phyloP scores from a whole-genome alignment of 1,140 invertebrate species.

The Habropoda laboriosa region DNA sequence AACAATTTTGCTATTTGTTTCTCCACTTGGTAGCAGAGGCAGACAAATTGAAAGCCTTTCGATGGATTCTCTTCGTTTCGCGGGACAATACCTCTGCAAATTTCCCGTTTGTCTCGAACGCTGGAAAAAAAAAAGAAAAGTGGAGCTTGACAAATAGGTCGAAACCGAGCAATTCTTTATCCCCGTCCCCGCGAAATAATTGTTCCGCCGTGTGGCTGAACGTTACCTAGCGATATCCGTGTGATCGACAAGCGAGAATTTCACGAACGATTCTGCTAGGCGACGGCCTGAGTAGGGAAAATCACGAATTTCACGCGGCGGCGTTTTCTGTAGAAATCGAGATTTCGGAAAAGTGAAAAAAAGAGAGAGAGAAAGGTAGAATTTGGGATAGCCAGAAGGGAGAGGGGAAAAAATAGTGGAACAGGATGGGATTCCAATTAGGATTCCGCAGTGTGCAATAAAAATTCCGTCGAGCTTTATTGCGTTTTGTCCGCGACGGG shows the following conservation, averaged over 20 bases:
- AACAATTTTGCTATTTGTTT: too few species aligned
- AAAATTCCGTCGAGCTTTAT: conserved; percentile 57
- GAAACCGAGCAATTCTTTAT: background rate
- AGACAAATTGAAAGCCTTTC: background rate
- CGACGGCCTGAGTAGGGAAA: too few species aligned
- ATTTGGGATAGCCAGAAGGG: background rate
- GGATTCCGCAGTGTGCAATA: conserved; percentile 52
- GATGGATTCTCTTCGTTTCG: background rate
- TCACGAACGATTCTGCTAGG: background rate
- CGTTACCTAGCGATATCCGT: background rate
- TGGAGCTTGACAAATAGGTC: background rate
- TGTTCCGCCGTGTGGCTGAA: background rate
- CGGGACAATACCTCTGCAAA: background rate
- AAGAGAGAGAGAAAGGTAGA: too few species aligned
- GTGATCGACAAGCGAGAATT: background rate
- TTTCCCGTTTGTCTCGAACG: background rate
- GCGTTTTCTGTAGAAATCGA: too few species aligned
- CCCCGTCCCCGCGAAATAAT: background rate
- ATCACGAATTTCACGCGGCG: too few species aligned
- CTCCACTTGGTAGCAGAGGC: too few species aligned
- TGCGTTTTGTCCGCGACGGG: conserved; percentile 14
- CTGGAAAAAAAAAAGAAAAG: background rate
- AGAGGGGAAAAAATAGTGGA: conserved; percentile 21
- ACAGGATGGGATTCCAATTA: conserved; percentile 55
- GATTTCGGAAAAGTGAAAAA: background rate